phyloP scores from a whole-genome alignment of 2,888 invertebrate genomes.

The Nomada hirtipes region DNA sequence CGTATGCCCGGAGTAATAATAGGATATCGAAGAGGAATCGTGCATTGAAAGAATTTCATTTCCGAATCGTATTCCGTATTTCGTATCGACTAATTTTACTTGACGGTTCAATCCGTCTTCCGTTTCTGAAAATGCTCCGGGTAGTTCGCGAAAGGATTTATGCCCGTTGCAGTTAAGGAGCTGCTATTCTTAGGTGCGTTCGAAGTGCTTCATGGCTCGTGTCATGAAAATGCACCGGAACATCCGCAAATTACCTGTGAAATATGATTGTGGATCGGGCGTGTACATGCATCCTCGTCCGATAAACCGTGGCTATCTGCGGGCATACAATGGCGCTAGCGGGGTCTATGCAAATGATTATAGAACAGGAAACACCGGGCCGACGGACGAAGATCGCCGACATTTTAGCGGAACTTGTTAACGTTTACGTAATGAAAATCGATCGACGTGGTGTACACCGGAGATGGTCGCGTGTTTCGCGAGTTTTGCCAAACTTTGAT shows the following conservation, averaged over 20 bases:
- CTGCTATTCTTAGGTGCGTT: background rate
- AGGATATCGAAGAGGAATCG: background rate
- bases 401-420: constrained; percentile 49
- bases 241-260: constrained; percentile 43
- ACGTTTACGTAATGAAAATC: constrained; percentile 44
- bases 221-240: constrained; percentile 24
- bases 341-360: constrained; percentile 45
- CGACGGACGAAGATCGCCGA: constrained; percentile 50
- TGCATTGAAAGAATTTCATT: background rate
- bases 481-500: constrained; percentile 37
- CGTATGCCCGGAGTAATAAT: background rate
- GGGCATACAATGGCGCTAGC: background rate
- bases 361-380: constrained; percentile 51
- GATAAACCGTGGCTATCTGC: constrained; percentile 35
- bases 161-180: constrained; percentile 5
- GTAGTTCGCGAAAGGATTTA: constrained; percentile 19
- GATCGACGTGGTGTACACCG: constrained; percentile 38
- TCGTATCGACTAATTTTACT: background rate
- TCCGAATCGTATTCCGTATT: no score
- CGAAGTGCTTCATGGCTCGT: background rate
- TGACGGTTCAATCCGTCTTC: background rate
- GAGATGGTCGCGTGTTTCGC: constrained; percentile 48
- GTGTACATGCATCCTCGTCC: constrained; percentile 1
- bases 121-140: background rate
- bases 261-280: constrained; percentile 28